These are phyloP conservation scores for Hemaris fuciformis DNA, from an alignment of 2,888 invertebrate species.

Conservation along the genomic window DNA sequence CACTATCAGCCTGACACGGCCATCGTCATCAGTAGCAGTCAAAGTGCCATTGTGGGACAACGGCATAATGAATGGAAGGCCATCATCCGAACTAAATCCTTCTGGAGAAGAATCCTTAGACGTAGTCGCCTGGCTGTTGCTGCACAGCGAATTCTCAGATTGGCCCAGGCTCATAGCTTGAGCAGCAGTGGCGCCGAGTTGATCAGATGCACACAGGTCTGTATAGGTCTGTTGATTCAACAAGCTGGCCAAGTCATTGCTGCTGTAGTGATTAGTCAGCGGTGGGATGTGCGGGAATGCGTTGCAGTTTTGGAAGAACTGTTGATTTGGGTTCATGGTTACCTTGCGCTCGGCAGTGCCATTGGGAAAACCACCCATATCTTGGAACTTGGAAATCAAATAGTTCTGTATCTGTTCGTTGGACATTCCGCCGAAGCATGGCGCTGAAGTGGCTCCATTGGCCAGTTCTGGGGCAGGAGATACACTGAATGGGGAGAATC, in stretches of 20 bases:
- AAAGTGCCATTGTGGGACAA: conserved; percentile 84
- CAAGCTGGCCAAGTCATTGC: conserved; percentile 55
- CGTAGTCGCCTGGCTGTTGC: conserved; percentile 68
- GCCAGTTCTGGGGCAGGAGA: conserved; percentile 42
- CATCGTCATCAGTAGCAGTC: conserved; percentile 83
- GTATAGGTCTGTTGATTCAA: conserved; percentile 49
- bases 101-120: conserved; percentile 73
- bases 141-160: conserved; percentile 60
- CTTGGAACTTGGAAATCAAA: conserved; percentile 65
- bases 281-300: conserved; percentile 72
- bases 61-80: conserved; percentile 84
- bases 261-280: conserved; percentile 59
- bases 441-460: conserved; percentile 45
- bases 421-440: conserved; percentile 57
- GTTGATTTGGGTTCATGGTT: conserved; percentile 54
- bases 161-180: conserved; percentile 67
- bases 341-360: conserved; percentile 34
- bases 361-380: conserved; percentile 53
- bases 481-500: conserved; percentile 43
- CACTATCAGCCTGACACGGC: conserved; percentile 83
- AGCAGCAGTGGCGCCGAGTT: conserved; percentile 38
- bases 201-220: conserved; percentile 46
- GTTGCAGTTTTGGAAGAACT: conserved; percentile 66
- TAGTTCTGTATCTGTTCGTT: conserved; percentile 71
- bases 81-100: conserved; percentile 63